Percentiles rank a stretch among this genome's conserved stretches.
Conservation (phyloP, 2,888 invertebrate species). For the Piscicola geometra region DNA sequence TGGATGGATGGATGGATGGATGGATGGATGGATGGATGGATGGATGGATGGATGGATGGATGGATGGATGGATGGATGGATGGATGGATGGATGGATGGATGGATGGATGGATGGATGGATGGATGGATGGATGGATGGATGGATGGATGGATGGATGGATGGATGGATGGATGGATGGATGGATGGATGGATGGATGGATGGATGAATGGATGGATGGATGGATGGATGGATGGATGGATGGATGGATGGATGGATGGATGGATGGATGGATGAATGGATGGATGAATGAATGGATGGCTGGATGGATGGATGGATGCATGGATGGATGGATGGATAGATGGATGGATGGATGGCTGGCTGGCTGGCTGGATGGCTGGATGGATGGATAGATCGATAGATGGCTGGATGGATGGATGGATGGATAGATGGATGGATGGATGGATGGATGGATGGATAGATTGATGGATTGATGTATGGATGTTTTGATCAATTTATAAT, state of each 20-base stretch:
- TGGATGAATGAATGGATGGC: not conserved
- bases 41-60: not conserved
- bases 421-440: too few relatives aligned
- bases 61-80: not conserved
- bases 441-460: too few relatives aligned
- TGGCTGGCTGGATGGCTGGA: not conserved
- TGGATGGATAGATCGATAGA: not conserved
- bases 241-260: conserved; percentile 13
- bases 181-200: not conserved
- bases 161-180: conserved; percentile 3
- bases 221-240: not conserved
- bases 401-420: conserved; percentile 1
- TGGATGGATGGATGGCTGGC: not conserved
- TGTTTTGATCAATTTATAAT: too few relatives aligned
- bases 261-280: not conserved
- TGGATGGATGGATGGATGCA: not conserved
- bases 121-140: not conserved
- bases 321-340: not conserved
- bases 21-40: not conserved
- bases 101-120: not conserved
- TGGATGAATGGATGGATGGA: not conserved
- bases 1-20: not conserved
- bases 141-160: not conserved
- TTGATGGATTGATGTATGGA: too few relatives aligned
- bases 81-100: not conserved